A percentile compares a stretch with the other conserved stretches of the same genome.
Evolutionary conservation across 2,113 vertebrate species (phyloP).

Genomic region (Atrichornis clamosus): DNA sequence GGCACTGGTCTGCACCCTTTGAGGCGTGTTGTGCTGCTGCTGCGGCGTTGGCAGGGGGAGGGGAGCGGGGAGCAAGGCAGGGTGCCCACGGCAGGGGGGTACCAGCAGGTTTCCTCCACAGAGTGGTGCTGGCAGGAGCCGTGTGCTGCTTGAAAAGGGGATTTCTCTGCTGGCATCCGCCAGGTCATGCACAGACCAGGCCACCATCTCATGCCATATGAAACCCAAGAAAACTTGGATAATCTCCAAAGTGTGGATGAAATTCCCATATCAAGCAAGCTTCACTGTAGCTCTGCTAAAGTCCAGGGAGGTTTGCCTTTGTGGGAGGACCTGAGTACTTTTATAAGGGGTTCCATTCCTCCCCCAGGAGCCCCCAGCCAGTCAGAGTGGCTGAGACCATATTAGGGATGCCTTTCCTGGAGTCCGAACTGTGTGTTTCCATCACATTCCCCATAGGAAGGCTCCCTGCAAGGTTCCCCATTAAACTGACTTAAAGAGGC

Average conservation of each 20-base stretch:
- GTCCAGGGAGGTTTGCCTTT: conserved; percentile 1
- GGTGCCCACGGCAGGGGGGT: fast-evolving
- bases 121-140: neutral
- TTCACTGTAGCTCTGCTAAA: neutral
- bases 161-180: neutral
- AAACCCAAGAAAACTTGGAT: conserved; percentile 60
- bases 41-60: fast-evolving
- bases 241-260: conserved; percentile 6
- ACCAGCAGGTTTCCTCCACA: neutral
- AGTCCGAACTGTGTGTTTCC: neutral
- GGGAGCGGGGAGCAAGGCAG: neutral
- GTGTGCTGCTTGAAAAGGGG: neutral
- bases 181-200: neutral
- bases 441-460: neutral
- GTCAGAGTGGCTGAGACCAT: conserved; percentile 2
- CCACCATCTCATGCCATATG: neutral
- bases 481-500: neutral
- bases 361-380: neutral
- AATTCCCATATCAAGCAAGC: conserved; percentile 46
- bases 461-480: neutral
- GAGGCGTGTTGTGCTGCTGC: fast-evolving
- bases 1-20: neutral
- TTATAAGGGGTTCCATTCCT: conserved; percentile 40
- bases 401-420: neutral
- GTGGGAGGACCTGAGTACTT: conserved; percentile 9